Evolutionary conservation across 2,888 invertebrate species (phyloP).

Genomic region (Eristalinus aeneus): DNA sequence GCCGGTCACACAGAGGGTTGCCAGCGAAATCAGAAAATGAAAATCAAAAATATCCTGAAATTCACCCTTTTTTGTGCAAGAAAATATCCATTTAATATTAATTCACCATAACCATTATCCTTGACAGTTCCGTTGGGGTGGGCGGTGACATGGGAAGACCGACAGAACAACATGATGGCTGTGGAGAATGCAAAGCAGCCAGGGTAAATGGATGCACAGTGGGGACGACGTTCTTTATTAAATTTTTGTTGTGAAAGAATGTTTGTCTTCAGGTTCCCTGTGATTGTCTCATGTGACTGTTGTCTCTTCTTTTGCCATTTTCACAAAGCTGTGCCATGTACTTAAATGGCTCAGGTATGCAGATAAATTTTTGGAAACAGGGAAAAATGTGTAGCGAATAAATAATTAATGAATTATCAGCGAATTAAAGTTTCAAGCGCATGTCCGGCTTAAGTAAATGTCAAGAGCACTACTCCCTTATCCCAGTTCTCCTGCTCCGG

Average conservation of each 20-base stretch:
- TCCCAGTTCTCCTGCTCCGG: too few relatives aligned
- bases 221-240: background rate
- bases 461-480: too few relatives aligned
- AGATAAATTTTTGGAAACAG: too few relatives aligned
- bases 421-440: too few relatives aligned
- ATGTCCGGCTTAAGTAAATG: too few relatives aligned
- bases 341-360: too few relatives aligned
- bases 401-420: too few relatives aligned
- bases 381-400: too few relatives aligned
- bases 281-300: background rate
- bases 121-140: constrained; percentile 6
- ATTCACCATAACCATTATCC: constrained; percentile 43
- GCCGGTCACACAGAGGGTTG: constrained; percentile 4
- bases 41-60: constrained; percentile 46
- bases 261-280: background rate
- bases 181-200: background rate
- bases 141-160: background rate
- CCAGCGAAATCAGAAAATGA: constrained; percentile 42
- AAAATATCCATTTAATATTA: constrained; percentile 40
- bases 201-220: background rate
- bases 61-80: constrained; percentile 28
- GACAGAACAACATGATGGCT: background rate
- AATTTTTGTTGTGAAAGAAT: background rate
- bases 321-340: too few relatives aligned
- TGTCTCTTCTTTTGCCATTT: too few relatives aligned